phyloP scores from a whole-genome alignment of 2,888 invertebrate species.

The Pterostichus madidus region DNA sequence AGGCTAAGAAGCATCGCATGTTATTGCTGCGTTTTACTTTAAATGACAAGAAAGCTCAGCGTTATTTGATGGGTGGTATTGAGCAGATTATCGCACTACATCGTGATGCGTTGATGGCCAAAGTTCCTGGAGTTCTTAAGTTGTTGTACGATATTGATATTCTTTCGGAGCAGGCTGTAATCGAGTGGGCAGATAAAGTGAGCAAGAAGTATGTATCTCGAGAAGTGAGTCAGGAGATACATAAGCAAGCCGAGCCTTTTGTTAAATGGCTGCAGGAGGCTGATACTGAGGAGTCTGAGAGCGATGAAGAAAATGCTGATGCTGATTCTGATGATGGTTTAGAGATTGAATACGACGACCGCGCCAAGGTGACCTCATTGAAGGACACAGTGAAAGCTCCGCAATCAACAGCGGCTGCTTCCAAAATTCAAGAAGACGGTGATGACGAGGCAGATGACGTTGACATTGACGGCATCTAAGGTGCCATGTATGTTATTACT shows the following conservation, averaged over 20 bases:
- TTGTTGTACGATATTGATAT: conserved; percentile 96
- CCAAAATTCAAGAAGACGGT: conserved; percentile 78
- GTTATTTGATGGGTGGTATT: conserved; percentile 95
- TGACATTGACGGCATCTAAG: conserved; percentile 95
- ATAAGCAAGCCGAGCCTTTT: conserved; percentile 94
- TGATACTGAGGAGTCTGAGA: conserved; percentile 94
- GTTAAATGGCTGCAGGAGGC: conserved; percentile 98
- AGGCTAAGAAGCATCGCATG: conserved; percentile 88
- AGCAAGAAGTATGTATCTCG: conserved; percentile 94
- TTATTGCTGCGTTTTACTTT: conserved; percentile 90
- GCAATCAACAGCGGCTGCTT: conserved; percentile 77
- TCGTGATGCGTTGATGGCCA: conserved; percentile 88
- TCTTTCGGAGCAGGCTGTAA: conserved; percentile 94
- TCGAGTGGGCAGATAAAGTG: conserved; percentile 98
- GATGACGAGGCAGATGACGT: conserved; percentile 91
- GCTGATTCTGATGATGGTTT: conserved; percentile 84
- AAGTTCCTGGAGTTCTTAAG: conserved; percentile 81
- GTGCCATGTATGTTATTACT: conserved; percentile 45
- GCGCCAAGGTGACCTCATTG: conserved; percentile 87
- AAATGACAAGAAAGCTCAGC: conserved; percentile 90
- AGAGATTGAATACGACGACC: conserved; percentile 94
- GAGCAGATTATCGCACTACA: conserved; percentile 94
- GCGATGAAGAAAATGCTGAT: conserved; percentile 86
- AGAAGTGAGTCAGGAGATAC: conserved; percentile 94
- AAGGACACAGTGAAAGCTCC: conserved; percentile 78